Base-by-base conservation (phyloP, 1,140 invertebrate species). In the Venturia canescens region DNA sequence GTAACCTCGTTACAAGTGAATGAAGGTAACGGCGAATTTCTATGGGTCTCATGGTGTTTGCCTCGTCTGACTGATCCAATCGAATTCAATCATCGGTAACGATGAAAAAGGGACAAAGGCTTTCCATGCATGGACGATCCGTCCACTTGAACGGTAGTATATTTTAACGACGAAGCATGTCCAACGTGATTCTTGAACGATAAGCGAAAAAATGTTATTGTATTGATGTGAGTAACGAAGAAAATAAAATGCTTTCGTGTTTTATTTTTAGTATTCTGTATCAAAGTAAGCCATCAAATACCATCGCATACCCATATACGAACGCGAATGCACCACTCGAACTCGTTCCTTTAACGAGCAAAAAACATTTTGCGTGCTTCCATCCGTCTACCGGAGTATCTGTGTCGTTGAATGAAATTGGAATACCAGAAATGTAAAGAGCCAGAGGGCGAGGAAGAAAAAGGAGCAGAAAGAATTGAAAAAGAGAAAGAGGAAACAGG, bases 361-460 rank as follows among this genome's bases (percentile, higher is more conserved):
- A 77, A 77, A 76, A 77, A 77, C 29, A 57, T 76, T 76, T 76
- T 60, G 53, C 74, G 53, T 76, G 53, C 27, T 31, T 77, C 21
- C 57, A 63, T 63, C 75, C 66, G 34, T 77, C 31, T 63, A 63
- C 38, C 60, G 75, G 16, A 48, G 29, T 23, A 60, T 31, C 74
- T 60, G 53, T 76, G 74, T 76, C 53, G 74, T n/a, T 63, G 74
- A 76, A 76, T 76, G 75, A 50, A 77, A 66, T 77, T 77, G 57
- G 50, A 57, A 60, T 60, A 57, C 29, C 9, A 69, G 26, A 15
- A 31, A 69, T 13, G 66, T 3, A 7, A 34, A 53, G 44, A 57
- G 44, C 2, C 5, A 13, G 26, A 50, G 50, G 16, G 50, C 5
- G 16, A 31, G 11, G 21, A 15, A 70, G 38, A 66, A 79, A 31